Evolutionary conservation across 2,113 vertebrate genomes (phyloP).

Genomic region (Lathamus discolor): DNA sequence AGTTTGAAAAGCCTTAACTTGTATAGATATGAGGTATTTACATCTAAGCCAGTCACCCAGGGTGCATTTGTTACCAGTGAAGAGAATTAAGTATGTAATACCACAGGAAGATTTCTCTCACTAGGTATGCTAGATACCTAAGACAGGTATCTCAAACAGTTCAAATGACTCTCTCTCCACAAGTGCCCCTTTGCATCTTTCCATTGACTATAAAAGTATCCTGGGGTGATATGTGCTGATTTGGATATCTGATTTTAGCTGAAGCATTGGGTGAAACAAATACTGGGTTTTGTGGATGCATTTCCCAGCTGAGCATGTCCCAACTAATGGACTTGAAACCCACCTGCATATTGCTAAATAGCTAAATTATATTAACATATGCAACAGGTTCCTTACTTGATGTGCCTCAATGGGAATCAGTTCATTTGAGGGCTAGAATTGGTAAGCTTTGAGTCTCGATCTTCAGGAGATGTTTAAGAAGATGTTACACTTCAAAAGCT

Average conservation of each 20-base stretch:
- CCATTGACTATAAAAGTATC: background rate
- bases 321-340: background rate
- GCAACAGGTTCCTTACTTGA: background rate
- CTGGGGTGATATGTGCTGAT: background rate
- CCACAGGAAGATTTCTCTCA: background rate
- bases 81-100: background rate
- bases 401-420: background rate
- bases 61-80: background rate
- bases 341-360: background rate
- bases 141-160: background rate
- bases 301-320: background rate
- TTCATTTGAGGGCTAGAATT: background rate
- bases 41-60: background rate
- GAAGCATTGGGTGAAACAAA: background rate
- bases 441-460: background rate
- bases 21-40: background rate
- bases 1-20: background rate
- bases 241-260: background rate
- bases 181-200: background rate
- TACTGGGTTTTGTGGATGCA: background rate
- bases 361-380: accelerated
- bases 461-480: background rate
- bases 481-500: background rate
- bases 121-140: background rate
- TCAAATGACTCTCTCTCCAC: background rate